Evolutionary conservation across 2,113 vertebrate species (phyloP).

Genomic region (Cettia cetti): DNA sequence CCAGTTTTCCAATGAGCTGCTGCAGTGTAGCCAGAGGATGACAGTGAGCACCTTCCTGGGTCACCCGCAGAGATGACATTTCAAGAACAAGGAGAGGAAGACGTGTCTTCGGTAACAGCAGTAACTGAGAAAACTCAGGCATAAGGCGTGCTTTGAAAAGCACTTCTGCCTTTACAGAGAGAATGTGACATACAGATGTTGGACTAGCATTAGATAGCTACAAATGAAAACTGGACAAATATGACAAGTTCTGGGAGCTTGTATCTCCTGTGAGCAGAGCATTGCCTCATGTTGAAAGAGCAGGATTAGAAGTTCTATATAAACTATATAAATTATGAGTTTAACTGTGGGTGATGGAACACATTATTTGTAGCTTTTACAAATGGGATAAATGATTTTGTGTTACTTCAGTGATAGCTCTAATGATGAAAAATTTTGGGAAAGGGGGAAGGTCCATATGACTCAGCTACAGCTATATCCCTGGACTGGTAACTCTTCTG

Average conservation of each 20-base stretch:
- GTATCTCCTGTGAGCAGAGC: not conserved
- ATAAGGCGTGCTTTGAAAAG: not conserved
- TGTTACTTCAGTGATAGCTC: not conserved
- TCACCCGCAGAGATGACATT: not conserved
- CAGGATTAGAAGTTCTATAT: not conserved
- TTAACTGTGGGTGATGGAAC: not conserved
- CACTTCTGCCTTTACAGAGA: not conserved
- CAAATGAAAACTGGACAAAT: not conserved
- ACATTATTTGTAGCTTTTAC: not conserved
- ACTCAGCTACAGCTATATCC: constrained; percentile 1
- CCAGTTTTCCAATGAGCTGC: not conserved
- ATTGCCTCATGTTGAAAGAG: not conserved
- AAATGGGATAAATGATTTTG: not conserved
- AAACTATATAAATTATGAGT: not conserved
- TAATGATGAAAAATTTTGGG: constrained; percentile 23
- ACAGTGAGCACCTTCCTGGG: not conserved
- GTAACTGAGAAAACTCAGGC: not conserved
- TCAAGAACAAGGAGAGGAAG: not conserved
- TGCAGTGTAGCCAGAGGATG: not conserved
- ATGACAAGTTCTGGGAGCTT: not conserved
- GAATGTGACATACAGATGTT: constrained; percentile 7
- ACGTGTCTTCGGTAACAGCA: not conserved
- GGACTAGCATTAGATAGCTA: not conserved
- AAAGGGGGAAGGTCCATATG: not conserved
- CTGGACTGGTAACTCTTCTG: not conserved